Evolutionary conservation across 2,797 vertebrate genomes (phyloP).

Genomic region (Danio albolineatus): DNA sequence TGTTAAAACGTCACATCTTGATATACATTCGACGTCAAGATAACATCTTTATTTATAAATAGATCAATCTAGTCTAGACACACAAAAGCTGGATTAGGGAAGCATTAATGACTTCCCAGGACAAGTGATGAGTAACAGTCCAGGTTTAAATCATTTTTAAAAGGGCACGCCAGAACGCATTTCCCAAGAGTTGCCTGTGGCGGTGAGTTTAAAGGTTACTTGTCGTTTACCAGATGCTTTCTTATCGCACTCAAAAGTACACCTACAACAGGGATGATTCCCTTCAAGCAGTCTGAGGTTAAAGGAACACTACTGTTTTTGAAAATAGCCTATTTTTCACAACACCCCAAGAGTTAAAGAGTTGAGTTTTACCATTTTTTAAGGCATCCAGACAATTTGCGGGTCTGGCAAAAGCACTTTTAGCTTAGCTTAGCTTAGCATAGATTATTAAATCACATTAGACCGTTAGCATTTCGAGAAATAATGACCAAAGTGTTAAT

Average conservation of each 20-base stretch:
- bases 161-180: slow-evolving; percentile 19
- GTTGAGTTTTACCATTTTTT: too few relatives aligned
- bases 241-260: slow-evolving; percentile 17
- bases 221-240: slow-evolving; percentile 38
- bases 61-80: slow-evolving; percentile 37
- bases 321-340: too few relatives aligned
- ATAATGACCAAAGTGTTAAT: too few relatives aligned
- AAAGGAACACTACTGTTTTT: background rate
- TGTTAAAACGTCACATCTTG: background rate
- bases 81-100: slow-evolving; percentile 23
- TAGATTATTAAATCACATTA: too few relatives aligned
- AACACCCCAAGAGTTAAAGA: background rate
- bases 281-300: background rate
- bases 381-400: too few relatives aligned
- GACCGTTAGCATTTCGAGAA: too few relatives aligned
- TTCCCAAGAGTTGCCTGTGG: slow-evolving; percentile 19
- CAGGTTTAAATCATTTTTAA: slow-evolving; percentile 23
- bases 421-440: too few relatives aligned
- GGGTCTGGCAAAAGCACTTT: too few relatives aligned
- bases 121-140: slow-evolving; percentile 1
- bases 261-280: background rate
- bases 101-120: slow-evolving; percentile 28
- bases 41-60: slow-evolving; percentile 21
- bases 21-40: slow-evolving; percentile 50
- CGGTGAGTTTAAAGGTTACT: slow-evolving; percentile 24